phyloP scores from a whole-genome alignment of 2,113 vertebrate species.

The Cariama cristata region DNA sequence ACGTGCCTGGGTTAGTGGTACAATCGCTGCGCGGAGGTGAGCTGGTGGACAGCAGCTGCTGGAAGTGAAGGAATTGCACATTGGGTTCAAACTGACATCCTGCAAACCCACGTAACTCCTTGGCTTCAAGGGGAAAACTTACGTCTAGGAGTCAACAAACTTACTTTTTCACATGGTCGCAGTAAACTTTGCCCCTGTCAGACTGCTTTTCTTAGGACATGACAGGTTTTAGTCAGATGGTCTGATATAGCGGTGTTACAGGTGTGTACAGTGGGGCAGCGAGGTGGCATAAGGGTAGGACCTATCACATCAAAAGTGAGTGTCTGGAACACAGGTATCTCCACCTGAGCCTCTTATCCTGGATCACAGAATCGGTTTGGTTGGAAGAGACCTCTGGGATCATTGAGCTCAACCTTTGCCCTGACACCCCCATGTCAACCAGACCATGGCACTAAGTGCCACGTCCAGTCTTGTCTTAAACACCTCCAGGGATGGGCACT shows the following conservation, averaged over 20 bases:
- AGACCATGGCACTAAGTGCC: too few relatives aligned
- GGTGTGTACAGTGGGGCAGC: accelerated
- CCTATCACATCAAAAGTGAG: background rate
- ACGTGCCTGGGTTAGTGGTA: background rate
- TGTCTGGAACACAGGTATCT: accelerated
- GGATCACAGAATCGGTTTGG: too few relatives aligned
- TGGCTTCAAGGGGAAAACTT: background rate
- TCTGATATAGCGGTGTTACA: background rate
- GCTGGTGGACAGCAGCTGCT: background rate
- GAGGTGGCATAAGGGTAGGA: background rate
- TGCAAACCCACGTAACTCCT: background rate
- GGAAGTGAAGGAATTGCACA: accelerated
- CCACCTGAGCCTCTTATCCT: accelerated
- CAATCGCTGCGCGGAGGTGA: background rate
- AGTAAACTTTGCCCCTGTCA: background rate
- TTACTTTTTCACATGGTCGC: accelerated
- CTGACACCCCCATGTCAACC: too few relatives aligned
- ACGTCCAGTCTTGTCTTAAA: too few relatives aligned
- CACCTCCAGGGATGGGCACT: too few relatives aligned
- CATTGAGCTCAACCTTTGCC: too few relatives aligned
- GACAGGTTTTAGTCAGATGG: background rate
- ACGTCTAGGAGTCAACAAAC: background rate
- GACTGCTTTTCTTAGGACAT: accelerated
- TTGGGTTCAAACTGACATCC: background rate
- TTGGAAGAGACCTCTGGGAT: too few relatives aligned